These are phyloP conservation scores for Garra rufa DNA, from an alignment of 2,113 vertebrate species.

Conservation along the genomic window DNA sequence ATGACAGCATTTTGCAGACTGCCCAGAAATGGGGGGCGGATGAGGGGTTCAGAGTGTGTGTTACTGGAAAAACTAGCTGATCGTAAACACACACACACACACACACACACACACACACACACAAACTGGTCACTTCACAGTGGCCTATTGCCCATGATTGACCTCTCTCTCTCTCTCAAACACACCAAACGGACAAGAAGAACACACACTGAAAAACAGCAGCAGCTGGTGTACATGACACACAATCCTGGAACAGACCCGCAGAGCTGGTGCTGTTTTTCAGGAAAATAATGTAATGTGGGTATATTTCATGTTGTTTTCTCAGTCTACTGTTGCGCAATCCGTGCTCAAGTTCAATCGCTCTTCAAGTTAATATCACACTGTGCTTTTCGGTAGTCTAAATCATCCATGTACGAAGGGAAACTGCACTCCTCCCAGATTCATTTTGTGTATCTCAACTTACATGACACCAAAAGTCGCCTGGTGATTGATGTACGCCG, in stretches of 20 bases:
- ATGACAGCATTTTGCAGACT: slow-evolving; percentile 33
- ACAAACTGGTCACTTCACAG: slow-evolving; percentile 7
- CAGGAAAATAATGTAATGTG: slow-evolving; percentile 20
- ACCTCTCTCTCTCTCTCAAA: slow-evolving; percentile 19
- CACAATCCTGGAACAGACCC: slow-evolving; percentile 37
- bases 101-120: background rate
- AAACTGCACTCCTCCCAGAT: slow-evolving; percentile 7
- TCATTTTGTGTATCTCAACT: slow-evolving; percentile 11
- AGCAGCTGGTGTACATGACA: slow-evolving; percentile 58
- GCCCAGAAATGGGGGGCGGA: slow-evolving; percentile 38
- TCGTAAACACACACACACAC: slow-evolving; percentile 18
- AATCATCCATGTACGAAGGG: slow-evolving; percentile 20
- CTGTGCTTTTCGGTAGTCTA: slow-evolving; percentile 3
- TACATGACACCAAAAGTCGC: background rate
- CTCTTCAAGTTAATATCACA: background rate
- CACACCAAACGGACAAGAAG: background rate
- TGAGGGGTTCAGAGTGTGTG: background rate
- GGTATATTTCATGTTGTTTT: slow-evolving; percentile 48
- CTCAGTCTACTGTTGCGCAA: slow-evolving; percentile 38
- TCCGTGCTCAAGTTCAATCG: slow-evolving; percentile 12
- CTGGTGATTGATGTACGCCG: slow-evolving; percentile 21
- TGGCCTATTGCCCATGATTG: slow-evolving; percentile 31
- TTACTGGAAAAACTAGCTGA: slow-evolving; percentile 54
- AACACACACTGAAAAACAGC: slow-evolving; percentile 47
- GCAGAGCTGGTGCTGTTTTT: slow-evolving; percentile 38